These are phyloP conservation scores for Parauchenoglanis ngamensis DNA, from an alignment of 2,797 vertebrate species.

Conservation along the genomic window DNA sequence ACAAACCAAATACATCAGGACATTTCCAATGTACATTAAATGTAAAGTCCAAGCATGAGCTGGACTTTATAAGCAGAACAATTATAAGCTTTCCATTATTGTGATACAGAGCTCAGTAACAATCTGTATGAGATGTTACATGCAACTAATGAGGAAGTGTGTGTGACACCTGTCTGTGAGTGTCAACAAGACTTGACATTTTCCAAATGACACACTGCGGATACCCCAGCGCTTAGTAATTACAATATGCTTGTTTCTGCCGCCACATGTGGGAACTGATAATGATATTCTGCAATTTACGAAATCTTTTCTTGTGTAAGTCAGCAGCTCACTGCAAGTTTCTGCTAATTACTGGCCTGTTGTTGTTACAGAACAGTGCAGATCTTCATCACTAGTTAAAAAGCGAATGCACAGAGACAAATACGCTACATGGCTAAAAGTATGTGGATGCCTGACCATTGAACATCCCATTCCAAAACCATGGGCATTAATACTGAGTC, in stretches of 20 bases:
- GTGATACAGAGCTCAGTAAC: slow-evolving; percentile 1
- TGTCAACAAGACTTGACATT: slow-evolving; percentile 36
- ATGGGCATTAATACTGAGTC: neutral
- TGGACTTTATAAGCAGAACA: neutral
- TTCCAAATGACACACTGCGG: slow-evolving; percentile 10
- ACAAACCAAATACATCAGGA: neutral
- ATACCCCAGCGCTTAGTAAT: slow-evolving; percentile 5
- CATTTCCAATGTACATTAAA: neutral
- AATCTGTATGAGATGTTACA: slow-evolving; percentile 8
- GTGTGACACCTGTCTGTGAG: slow-evolving; percentile 14
- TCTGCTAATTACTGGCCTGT: neutral
- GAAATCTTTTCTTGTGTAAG: neutral
- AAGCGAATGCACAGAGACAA: neutral
- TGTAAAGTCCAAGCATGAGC: neutral
- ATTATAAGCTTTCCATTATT: neutral
- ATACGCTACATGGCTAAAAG: neutral
- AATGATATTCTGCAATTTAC: neutral
- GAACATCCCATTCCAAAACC: neutral
- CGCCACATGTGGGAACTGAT: neutral
- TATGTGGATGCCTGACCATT: neutral
- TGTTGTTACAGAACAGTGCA: no score
- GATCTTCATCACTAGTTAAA: neutral
- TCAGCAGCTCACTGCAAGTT: neutral
- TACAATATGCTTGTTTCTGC: neutral
- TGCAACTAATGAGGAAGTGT: slow-evolving; percentile 32